Base-by-base conservation (phyloP, 1,140 invertebrate genomes). In the Eciton burchellii region DNA sequence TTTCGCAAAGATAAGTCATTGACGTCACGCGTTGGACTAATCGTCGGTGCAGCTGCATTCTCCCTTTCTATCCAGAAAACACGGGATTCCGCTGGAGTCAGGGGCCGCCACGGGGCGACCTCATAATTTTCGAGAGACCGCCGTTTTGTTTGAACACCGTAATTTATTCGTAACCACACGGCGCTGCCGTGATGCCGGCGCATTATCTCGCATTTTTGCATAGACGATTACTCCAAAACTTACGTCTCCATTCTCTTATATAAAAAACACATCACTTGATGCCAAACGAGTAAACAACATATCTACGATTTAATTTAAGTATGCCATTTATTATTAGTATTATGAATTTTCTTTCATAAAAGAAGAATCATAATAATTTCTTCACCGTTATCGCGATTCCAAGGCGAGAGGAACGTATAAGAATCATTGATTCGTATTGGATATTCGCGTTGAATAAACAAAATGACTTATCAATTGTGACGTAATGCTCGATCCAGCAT, bases 1-100 rank as follows among this genome's bases (percentile, higher is more conserved):
- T 87, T 87, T 86, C 49, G 54, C 66, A 84, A 81, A 76, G 72
- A 86, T 76, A 68, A 86, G 68, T 71, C 68, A 84, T 82, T 86
- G 82, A 84, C 73, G 82, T 88, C 84, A 85, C 84, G 54, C 54
- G 47, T 65, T 49, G 68, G 49, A 71, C 84, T 73, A 65, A 56
- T 70, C 85, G 70, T 57, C 57, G 73, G 62, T 74, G 84, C 84
- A 76, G 72, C 70, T 71, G 62, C 74, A 73, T 65, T 87, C 81
- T 81, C 84, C 68, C 81, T 79, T 87, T 68, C 72, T 66, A 66
- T 49, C 81, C 81, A 47, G 71, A 81, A 86, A 86, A 72, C 66
- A 43, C 45, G 81, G 81, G 82, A 87, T 87, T 83, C 84, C 84
- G 68, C 16, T 43, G 66, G 62, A 86, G 85, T 85, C 77, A 83